A percentile compares a stretch with the other conserved stretches of the same genome.
phyloP scores from a whole-genome alignment of 37 sponge, comb jelly and placozoan genomes.

The Mnemiopsis leidyi region DNA sequence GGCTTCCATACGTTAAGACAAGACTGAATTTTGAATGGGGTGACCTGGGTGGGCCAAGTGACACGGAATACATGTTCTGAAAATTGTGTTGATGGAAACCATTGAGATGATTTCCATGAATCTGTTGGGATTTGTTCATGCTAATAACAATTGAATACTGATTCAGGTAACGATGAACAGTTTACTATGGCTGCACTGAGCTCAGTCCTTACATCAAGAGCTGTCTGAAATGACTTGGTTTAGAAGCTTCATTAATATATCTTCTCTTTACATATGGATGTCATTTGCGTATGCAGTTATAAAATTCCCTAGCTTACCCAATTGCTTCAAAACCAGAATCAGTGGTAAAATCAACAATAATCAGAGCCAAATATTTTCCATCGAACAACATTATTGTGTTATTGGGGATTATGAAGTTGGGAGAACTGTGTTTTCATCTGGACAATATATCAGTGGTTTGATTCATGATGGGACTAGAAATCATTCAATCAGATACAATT shows the following conservation, averaged over 20 bases:
- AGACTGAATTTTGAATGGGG: no score
- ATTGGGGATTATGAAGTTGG: neutral
- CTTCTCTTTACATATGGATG: neutral
- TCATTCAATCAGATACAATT: conserved; percentile 10
- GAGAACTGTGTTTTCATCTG: neutral
- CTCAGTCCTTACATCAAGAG: no score
- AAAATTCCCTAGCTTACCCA: neutral
- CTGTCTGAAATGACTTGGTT: neutral
- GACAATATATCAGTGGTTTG: neutral
- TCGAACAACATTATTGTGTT: conserved; percentile 7
- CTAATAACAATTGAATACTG: no score
- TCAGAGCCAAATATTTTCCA: neutral
- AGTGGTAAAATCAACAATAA: neutral
- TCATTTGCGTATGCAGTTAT: neutral
- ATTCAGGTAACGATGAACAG: no score
- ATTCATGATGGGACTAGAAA: conserved; percentile 25
- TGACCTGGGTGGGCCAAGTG: no score
- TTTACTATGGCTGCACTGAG: no score
- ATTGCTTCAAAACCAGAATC: conserved; percentile 44
- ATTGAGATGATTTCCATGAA: no score
- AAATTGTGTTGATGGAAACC: no score
- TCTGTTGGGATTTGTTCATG: no score
- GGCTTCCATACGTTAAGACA: no score
- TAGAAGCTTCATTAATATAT: neutral
- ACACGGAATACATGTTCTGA: no score